Percentiles rank a stretch among this genome's conserved stretches.
Conservation (phyloP, 2,888 invertebrate genomes). For the Heterodera filipjevi region DNA sequence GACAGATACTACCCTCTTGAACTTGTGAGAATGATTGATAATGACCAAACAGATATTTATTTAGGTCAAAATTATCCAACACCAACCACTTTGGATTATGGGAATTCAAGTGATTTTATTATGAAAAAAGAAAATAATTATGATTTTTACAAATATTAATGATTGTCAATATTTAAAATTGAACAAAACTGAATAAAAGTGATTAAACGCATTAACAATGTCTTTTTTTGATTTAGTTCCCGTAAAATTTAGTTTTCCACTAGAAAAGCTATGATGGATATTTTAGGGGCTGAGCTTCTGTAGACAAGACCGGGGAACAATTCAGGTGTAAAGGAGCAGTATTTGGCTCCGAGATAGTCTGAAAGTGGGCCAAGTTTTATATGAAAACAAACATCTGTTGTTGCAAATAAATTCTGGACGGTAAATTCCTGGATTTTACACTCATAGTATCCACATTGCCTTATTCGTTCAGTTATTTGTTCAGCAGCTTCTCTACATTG, state of each 20-base stretch:
- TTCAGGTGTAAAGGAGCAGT: background rate
- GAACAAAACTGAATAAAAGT: background rate
- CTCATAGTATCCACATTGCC: background rate
- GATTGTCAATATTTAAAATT: background rate
- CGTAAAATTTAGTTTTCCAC: background rate
- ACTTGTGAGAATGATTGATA: background rate
- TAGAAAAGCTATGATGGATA: background rate
- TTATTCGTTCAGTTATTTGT: conserved; percentile 5
- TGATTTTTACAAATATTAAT: background rate
- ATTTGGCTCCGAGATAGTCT: background rate
- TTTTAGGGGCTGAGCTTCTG: background rate
- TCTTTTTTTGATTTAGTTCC: background rate
- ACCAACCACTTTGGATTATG: no score
- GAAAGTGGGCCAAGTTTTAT: background rate
- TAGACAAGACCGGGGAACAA: background rate
- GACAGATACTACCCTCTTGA: conserved; percentile 3
- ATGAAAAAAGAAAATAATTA: background rate
- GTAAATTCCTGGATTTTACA: background rate
- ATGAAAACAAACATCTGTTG: background rate
- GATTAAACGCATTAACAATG: background rate
- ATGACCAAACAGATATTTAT: background rate
- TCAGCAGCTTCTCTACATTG: background rate
- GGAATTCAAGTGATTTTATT: no score
- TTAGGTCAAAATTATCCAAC: background rate
- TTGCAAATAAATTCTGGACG: background rate